These are phyloP conservation scores for Trichopoda pennipes DNA, from an alignment of 2,888 invertebrate genomes.

Conservation along the genomic window DNA sequence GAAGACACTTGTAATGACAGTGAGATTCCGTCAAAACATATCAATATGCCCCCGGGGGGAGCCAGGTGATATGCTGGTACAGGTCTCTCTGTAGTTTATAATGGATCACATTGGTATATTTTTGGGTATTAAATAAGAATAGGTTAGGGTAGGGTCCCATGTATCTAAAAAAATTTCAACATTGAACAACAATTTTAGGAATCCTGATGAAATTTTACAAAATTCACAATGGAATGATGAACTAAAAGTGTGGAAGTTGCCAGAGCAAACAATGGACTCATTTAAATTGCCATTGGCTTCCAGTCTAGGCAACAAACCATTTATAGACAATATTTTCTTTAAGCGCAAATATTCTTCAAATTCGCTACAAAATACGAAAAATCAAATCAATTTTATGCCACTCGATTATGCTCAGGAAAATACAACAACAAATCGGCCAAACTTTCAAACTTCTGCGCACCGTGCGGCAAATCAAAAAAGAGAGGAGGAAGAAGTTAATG, in stretches of 20 bases:
- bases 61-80: too few species aligned
- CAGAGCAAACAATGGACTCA: constrained; percentile 84
- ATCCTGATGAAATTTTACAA: constrained; percentile 86
- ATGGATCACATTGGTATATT: too few species aligned
- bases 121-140: too few species aligned
- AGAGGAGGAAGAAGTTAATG: not conserved
- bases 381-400: constrained; percentile 22
- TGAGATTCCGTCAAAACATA: too few species aligned
- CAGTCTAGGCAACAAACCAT: constrained; percentile 41
- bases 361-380: constrained; percentile 77
- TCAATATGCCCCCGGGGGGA: too few species aligned
- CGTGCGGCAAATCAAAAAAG: constrained; percentile 4
- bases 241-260: constrained; percentile 86
- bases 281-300: constrained; percentile 86
- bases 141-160: too few species aligned
- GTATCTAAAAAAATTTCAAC: too few species aligned
- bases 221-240: constrained; percentile 89
- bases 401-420: constrained; percentile 27
- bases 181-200: constrained; percentile 82
- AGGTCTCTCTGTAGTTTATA: too few species aligned
- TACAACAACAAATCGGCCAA: not conserved
- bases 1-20: too few species aligned
- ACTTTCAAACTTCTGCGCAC: not conserved
- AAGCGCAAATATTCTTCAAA: constrained; percentile 54
- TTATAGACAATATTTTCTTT: constrained; percentile 13